Percentiles rank a stretch among this genome's conserved stretches.
Evolutionary conservation across 2,113 vertebrate species (phyloP).

Genomic region (Actinemys pallida): DNA sequence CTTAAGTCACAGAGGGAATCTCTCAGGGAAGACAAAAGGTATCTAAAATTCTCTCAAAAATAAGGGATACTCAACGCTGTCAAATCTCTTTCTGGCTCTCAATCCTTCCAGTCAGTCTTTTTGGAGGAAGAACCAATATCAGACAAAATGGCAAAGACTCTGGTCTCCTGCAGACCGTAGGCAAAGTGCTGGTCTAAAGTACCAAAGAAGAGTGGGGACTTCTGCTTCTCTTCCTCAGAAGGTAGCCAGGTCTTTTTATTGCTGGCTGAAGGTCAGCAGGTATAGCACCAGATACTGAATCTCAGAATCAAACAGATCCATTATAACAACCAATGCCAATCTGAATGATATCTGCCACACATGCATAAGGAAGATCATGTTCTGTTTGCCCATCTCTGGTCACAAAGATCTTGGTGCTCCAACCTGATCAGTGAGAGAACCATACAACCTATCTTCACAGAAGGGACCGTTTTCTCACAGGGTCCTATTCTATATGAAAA

Average conservation of each 20-base stretch:
- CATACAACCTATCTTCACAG: not conserved
- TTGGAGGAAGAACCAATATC: not conserved
- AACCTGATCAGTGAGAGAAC: not conserved
- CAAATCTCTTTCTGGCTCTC: not conserved
- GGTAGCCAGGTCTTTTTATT: not conserved
- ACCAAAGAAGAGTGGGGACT: not conserved
- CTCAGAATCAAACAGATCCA: not conserved
- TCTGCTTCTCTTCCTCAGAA: not conserved
- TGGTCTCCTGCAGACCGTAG: not conserved
- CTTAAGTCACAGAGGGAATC: not conserved
- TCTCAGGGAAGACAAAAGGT: not conserved
- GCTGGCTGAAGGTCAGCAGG: not conserved
- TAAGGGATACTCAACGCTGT: not conserved
- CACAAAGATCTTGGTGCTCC: not conserved
- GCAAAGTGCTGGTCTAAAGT: not conserved
- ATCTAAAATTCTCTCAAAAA: not conserved
- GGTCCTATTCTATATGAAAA: not conserved
- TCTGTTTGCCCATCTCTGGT: not conserved
- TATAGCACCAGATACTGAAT: not conserved
- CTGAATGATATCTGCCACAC: not conserved
- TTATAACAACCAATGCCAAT: not conserved
- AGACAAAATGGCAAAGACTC: not conserved
- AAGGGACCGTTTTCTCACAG: not conserved
- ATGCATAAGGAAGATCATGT: not conserved
- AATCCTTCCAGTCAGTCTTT: not conserved